Conservation (phyloP, 2,113 vertebrate species). For the Pardalotus punctatus region DNA sequence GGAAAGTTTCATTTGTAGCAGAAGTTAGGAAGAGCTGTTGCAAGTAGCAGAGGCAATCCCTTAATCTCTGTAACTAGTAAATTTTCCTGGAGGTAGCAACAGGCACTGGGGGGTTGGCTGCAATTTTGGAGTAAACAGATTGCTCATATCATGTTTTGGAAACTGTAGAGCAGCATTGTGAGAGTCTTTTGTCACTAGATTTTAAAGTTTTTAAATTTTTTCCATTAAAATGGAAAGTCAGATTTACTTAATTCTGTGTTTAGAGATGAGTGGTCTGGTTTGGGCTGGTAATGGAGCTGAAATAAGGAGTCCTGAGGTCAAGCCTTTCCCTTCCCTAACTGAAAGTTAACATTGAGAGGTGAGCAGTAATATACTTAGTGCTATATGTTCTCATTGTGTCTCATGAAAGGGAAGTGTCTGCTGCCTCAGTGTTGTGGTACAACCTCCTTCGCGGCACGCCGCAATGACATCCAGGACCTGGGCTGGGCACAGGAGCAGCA, state of each 20-base stretch:
- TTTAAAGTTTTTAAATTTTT: not conserved
- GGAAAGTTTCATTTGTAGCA: not conserved
- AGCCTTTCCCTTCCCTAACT: not conserved
- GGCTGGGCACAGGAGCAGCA: fast-evolving
- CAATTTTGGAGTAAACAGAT: not conserved
- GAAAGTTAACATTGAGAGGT: not conserved
- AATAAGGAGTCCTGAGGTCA: not conserved
- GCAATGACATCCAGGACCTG: not conserved
- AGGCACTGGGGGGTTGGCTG: not conserved
- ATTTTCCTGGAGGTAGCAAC: not conserved
- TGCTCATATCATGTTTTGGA: not conserved
- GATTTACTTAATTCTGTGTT: not conserved
- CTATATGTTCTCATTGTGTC: not conserved
- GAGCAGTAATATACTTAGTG: not conserved
- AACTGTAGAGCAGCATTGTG: not conserved
- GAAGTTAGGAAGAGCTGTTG: not conserved
- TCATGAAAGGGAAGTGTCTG: not conserved
- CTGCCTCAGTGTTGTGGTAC: not conserved
- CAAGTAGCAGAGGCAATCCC: not conserved
- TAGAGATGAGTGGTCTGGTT: not conserved
- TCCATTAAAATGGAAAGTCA: not conserved
- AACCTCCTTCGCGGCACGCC: fast-evolving
- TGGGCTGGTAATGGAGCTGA: not conserved
- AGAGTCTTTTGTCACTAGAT: not conserved
- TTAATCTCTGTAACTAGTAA: not conserved